Conservation (phyloP, 2,888 invertebrate genomes). For the Macrostomum cliftonense region DNA sequence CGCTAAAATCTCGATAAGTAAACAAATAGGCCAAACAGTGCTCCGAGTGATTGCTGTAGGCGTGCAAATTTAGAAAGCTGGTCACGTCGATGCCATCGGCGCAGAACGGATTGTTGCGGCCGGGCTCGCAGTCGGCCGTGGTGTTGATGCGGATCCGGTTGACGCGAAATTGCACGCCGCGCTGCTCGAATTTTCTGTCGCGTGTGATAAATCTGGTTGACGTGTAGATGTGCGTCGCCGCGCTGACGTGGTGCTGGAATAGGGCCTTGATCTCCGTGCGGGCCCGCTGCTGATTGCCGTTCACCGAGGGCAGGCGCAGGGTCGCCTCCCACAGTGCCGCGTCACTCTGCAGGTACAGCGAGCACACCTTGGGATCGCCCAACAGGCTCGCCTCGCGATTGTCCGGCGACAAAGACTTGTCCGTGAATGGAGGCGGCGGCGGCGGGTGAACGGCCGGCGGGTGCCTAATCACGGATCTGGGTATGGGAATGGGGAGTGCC, state of each 20-base stretch:
- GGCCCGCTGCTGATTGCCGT: slow-evolving; percentile 44
- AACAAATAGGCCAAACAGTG: slow-evolving; percentile 99
- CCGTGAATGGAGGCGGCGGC: too few species aligned
- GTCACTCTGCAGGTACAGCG: slow-evolving; percentile 89
- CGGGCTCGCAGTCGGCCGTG: slow-evolving; percentile 14
- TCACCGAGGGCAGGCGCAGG: slow-evolving; percentile 6
- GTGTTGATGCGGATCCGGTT: slow-evolving; percentile 11
- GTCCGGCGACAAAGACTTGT: too few species aligned
- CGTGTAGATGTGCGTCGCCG: slow-evolving; percentile 87
- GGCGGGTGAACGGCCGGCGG: too few species aligned
- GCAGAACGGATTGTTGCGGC: slow-evolving; percentile 48
- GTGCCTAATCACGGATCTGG: too few species aligned
- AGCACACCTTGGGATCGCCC: slow-evolving; percentile 43
- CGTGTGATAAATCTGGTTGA: slow-evolving; percentile 64
- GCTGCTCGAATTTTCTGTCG: slow-evolving; percentile 51
- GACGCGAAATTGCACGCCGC: slow-evolving; percentile 8
- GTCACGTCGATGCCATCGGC: slow-evolving; percentile 93
- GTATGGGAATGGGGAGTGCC: too few species aligned
- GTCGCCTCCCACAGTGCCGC: slow-evolving; percentile 79
- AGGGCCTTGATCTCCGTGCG: slow-evolving; percentile 86
- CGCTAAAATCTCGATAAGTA: slow-evolving; percentile 90
- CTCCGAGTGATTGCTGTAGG: slow-evolving; percentile 83
- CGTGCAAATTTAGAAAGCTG: slow-evolving; percentile 91
- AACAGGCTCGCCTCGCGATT: too few species aligned
- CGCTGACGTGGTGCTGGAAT: slow-evolving; percentile 93